Evolutionary conservation across 2,797 vertebrate genomes (phyloP), one percentile per base, ranked within the genome.

Genomic region (Muscicapa comitata): DNA sequence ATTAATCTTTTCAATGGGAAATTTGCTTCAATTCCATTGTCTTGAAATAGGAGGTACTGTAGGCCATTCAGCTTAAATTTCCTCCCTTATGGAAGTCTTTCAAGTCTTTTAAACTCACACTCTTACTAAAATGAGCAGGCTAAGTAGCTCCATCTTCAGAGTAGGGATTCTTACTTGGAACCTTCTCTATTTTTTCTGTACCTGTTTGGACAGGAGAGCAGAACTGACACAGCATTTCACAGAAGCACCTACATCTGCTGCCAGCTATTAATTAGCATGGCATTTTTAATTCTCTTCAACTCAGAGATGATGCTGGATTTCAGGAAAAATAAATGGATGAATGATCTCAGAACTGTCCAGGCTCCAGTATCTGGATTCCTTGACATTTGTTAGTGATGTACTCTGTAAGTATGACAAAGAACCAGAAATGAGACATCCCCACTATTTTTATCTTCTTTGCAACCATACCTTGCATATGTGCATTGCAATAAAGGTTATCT

Each of bases 261-360:
- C 16, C 33, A 76, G 47, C 35, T 13, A 16, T 48, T 43, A 29
- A 43, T 7, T 4, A 43, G 17, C 7, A n/a, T 1, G 0, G 4
- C 24, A 54, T 77, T 68, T 80, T 61, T 33, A 31, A 51, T 53
- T 62, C 28, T 47, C 20, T 50, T 61, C 18, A 57, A 19, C 26
- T 57, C 13, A 57, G 28, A 72, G 29, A 11, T 6, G 0, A 15
- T 59, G 25, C 12, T 48, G 51, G n/a, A 53, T 86, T 86, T 70
- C 24, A 33, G 63, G 23, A 50, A 42, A 17, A n/a, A 31, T 31
- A 55, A 75, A 54, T 7, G 4, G 9, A 7, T 57, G 16, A 48
- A 45, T 37, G 8, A 78, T 5, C 35, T 82, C 45, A 78, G 58
- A 50, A 75, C 6, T 38, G 40, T 31, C 8, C 67, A 72, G 16